Conservation (phyloP, 2,888 invertebrate species). For the Brenthis hecate region DNA sequence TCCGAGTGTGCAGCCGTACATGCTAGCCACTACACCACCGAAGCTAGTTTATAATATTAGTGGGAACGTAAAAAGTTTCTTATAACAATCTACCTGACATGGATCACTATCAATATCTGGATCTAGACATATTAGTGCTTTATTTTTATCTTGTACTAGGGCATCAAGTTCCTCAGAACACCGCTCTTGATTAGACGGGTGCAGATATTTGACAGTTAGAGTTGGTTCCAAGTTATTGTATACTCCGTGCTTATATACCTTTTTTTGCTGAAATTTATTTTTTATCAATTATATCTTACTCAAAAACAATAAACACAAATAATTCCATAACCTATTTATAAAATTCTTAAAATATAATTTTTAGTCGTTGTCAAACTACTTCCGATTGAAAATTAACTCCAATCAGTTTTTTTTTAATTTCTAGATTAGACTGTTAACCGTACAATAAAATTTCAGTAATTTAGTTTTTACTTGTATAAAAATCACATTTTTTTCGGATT, state of each 20-base stretch:
- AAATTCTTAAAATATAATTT: too few relatives aligned
- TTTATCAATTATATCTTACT: background rate
- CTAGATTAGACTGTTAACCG: too few relatives aligned
- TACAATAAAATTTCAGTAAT: too few relatives aligned
- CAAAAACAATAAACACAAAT: background rate
- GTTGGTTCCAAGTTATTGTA: constrained; percentile 41
- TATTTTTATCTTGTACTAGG: constrained; percentile 42
- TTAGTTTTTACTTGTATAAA: too few relatives aligned
- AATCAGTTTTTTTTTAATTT: too few relatives aligned
- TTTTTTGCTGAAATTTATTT: constrained; percentile 15
- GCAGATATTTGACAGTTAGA: constrained; percentile 58
- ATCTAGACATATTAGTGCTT: constrained; percentile 61
- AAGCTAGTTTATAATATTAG: background rate
- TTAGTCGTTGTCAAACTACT: too few relatives aligned
- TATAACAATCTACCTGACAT: constrained; percentile 52
- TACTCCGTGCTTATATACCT: constrained; percentile 12
- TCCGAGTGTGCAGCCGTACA: background rate
- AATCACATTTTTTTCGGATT: too few relatives aligned
- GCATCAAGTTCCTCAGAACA: constrained; percentile 52
- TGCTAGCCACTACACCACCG: background rate
- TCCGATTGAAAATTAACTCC: too few relatives aligned
- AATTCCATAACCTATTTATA: too few relatives aligned
- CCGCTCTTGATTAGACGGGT: constrained; percentile 52
- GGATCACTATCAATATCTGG: constrained; percentile 49
- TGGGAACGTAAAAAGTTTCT: background rate